These are phyloP conservation scores for Spheniscus humboldti DNA, from an alignment of 2,797 vertebrate species.

Conservation along the genomic window DNA sequence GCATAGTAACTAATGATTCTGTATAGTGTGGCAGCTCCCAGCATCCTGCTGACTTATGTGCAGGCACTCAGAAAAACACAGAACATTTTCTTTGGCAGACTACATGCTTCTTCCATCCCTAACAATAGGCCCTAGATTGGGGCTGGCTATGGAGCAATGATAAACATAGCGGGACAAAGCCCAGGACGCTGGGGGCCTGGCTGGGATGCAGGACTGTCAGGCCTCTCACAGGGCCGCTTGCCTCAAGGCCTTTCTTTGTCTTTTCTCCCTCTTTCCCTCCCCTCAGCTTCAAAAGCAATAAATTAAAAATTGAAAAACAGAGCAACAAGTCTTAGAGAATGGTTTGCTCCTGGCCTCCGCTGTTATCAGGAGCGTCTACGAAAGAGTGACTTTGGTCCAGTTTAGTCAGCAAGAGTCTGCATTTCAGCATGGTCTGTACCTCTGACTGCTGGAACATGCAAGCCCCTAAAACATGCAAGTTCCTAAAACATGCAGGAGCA, in stretches of 20 bases:
- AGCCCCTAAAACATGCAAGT: constrained; percentile 13
- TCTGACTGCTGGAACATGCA: not conserved
- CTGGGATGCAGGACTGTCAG: constrained; percentile 2
- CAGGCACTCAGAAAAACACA: constrained; percentile 39
- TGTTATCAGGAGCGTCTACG: not conserved
- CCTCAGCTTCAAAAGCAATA: constrained; percentile 36
- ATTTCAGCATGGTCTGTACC: constrained; percentile 15
- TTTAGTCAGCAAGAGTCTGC: not conserved
- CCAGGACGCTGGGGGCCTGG: constrained; percentile 53
- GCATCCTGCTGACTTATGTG: constrained; percentile 42
- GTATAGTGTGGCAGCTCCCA: constrained; percentile 11
- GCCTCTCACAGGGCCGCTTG: constrained; percentile 1
- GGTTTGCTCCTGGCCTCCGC: constrained; percentile 8
- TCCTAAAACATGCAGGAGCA: not conserved
- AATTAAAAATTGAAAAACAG: constrained; percentile 24
- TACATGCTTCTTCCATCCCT: constrained; percentile 8
- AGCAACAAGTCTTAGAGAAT: constrained; percentile 34
- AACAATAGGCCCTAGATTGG: constrained; percentile 46
- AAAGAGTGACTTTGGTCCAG: constrained; percentile 29
- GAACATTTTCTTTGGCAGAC: constrained; percentile 56
- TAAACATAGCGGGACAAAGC: constrained; percentile 49
- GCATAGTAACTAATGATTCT: constrained; percentile 17
- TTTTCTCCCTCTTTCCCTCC: constrained; percentile 9
- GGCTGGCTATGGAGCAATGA: constrained; percentile 38
- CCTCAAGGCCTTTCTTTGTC: constrained; percentile 31